These are phyloP conservation scores for Cyprinus carpio DNA, from an alignment of 2,113 vertebrate species.

Conservation along the genomic window DNA sequence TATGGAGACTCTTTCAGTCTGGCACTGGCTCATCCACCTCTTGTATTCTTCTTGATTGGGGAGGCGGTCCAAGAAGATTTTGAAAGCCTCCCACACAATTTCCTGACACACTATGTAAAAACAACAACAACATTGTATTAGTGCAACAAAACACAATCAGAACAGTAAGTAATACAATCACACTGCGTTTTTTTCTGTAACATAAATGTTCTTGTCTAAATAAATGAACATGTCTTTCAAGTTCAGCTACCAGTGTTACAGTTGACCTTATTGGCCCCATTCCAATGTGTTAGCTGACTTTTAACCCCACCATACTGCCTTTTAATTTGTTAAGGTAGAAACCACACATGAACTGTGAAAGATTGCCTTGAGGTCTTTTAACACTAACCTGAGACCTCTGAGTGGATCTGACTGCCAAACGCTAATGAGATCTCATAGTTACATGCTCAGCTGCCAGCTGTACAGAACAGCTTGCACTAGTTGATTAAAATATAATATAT, in stretches of 20 bases:
- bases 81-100: conserved; percentile 94
- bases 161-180: neutral
- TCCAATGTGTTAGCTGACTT: neutral
- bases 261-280: neutral
- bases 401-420: conserved; percentile 5
- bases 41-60: conserved; percentile 85
- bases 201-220: neutral
- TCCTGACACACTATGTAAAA: conserved; percentile 87
- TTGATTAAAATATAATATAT: neutral
- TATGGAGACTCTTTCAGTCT: conserved; percentile 75
- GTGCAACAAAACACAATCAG: neutral
- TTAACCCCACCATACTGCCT: neutral
- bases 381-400: neutral
- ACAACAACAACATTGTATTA: neutral
- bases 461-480: neutral
- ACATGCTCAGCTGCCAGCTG: neutral
- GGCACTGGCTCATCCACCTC: conserved; percentile 86
- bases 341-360: neutral
- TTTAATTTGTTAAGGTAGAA: neutral
- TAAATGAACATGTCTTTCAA: neutral
- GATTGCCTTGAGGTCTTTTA: neutral
- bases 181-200: neutral
- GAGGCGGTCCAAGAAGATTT: conserved; percentile 92
- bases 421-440: neutral
- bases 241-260: no score